These are phyloP conservation scores for Pseudorhiza aurosa DNA, from an alignment of 30 jellyfish, hydroid and myxozoan genomes.

Conservation along the genomic window DNA sequence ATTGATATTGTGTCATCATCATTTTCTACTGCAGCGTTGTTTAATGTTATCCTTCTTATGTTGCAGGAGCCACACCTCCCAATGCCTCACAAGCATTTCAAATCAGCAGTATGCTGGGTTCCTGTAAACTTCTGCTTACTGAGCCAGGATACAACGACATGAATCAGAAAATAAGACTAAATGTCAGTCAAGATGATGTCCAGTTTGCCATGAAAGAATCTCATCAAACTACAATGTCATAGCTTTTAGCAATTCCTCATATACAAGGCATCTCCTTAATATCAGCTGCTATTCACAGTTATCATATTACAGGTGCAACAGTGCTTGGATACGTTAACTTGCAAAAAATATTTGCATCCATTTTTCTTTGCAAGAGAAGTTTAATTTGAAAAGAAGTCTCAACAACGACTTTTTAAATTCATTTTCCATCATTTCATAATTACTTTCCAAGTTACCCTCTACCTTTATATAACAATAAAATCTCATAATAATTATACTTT, in stretches of 20 bases:
- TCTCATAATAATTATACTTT: neutral
- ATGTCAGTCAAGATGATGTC: slow-evolving; percentile 90
- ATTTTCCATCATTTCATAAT: neutral
- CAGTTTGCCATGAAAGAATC: slow-evolving; percentile 81
- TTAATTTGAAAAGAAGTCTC: neutral
- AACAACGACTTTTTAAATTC: neutral
- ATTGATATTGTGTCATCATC: neutral
- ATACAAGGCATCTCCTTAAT: no score
- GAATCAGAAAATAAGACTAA: slow-evolving; percentile 76
- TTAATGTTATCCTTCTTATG: no score
- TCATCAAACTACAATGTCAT: no score
- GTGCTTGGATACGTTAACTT: no score
- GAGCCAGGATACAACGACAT: slow-evolving; percentile 86
- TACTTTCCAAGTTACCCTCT: neutral
- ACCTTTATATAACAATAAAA: neutral
- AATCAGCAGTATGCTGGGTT: slow-evolving; percentile 67
- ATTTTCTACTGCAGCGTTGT: no score
- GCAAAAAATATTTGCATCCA: no score
- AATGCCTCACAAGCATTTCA: slow-evolving; percentile 81
- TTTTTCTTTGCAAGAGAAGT: no score
- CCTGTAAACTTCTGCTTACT: slow-evolving; percentile 70
- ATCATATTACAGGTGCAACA: no score
- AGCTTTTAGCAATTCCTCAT: no score
- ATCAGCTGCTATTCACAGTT: no score
- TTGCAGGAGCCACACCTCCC: slow-evolving; percentile 70